These are phyloP conservation scores for Manacus vitellinus DNA, from an alignment of 2,113 vertebrate genomes.

Conservation along the genomic window DNA sequence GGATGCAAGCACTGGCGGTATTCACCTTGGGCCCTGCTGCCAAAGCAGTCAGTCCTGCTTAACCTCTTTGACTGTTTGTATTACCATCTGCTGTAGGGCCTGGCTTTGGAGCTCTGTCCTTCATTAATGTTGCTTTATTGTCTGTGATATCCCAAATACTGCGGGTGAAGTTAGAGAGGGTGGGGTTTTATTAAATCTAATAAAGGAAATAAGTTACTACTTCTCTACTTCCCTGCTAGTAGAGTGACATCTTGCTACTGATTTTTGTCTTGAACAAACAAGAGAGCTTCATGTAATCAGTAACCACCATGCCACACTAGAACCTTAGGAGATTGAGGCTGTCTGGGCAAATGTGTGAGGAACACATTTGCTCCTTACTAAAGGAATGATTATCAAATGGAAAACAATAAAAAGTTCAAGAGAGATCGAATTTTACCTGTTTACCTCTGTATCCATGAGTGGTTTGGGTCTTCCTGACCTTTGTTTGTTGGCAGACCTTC, in stretches of 20 bases:
- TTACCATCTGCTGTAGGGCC: background rate
- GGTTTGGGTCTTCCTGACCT: background rate
- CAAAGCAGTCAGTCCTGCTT: background rate
- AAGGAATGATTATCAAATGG: background rate
- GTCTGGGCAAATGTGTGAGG: background rate
- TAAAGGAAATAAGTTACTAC: background rate
- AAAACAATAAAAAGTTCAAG: slow-evolving; percentile 2
- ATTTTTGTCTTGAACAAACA: background rate
- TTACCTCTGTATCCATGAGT: background rate
- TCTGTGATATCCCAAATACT: background rate
- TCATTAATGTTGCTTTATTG: background rate
- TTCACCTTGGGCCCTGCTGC: background rate
- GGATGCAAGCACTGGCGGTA: background rate
- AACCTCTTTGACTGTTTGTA: background rate
- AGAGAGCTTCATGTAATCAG: background rate
- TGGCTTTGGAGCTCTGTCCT: background rate
- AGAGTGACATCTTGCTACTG: background rate
- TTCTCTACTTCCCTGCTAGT: background rate
- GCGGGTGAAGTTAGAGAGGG: background rate
- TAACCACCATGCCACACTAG: background rate
- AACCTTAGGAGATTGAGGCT: background rate
- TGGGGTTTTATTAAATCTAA: background rate
- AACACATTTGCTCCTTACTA: background rate
- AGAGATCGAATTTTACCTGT: background rate
- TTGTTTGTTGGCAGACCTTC: slow-evolving; percentile 6